Evolutionary conservation across 2,888 invertebrate species (phyloP).

Genomic region (Campaea margaritaria): DNA sequence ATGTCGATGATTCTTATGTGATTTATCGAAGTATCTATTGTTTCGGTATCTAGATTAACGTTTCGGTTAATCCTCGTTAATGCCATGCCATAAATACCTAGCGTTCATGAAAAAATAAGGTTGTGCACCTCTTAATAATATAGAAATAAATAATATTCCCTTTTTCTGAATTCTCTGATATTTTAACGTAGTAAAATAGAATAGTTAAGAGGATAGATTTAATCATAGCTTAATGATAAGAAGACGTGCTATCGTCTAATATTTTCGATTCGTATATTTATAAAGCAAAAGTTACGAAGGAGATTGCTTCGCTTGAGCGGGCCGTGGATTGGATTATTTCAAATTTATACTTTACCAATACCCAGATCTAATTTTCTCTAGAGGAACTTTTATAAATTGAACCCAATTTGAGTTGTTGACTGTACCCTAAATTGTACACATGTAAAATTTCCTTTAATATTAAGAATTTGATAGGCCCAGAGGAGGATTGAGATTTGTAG

Average conservation of each 20-base stretch:
- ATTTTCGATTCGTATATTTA: conserved; percentile 86
- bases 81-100: conserved; percentile 79
- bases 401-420: conserved; percentile 30
- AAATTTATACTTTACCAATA: conserved; percentile 47
- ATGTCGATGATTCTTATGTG: conserved; percentile 63
- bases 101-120: conserved; percentile 85
- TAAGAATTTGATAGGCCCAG: conserved; percentile 69
- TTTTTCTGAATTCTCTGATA: conserved; percentile 85
- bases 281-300: conserved; percentile 84
- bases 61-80: conserved; percentile 68
- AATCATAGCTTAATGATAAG: conserved; percentile 82
- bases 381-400: conserved; percentile 26
- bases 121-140: conserved; percentile 84
- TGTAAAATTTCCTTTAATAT: conserved; percentile 50
- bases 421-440: conserved; percentile 30
- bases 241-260: conserved; percentile 81
- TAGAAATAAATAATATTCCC: conserved; percentile 82
- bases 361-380: conserved; percentile 44
- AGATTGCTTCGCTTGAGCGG: conserved; percentile 83
- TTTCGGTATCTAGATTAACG: conserved; percentile 66
- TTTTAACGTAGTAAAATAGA: conserved; percentile 80
- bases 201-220: conserved; percentile 77
- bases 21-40: conserved; percentile 65
- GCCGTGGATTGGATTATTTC: conserved; percentile 66
- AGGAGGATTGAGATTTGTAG: conserved; percentile 61